These are phyloP conservation scores for Ferdinandea cuprea DNA, from an alignment of 2,888 invertebrate genomes.

Conservation along the genomic window DNA sequence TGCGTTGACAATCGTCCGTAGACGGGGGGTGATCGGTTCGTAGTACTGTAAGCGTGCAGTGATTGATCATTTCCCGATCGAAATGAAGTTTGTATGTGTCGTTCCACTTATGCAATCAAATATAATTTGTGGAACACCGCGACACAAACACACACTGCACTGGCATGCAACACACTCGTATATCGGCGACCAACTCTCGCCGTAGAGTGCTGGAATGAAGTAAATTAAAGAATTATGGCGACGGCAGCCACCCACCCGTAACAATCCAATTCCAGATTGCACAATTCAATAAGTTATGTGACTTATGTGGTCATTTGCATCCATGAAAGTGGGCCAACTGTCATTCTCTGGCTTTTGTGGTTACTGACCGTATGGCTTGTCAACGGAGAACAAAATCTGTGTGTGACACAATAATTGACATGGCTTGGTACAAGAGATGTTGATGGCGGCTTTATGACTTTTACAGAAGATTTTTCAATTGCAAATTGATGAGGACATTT, in stretches of 20 bases:
- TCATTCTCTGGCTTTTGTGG: constrained; percentile 55
- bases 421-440: constrained; percentile 2
- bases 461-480: not conserved
- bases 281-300: constrained; percentile 72
- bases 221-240: constrained; percentile 61
- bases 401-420: constrained; percentile 53
- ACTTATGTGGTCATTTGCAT: constrained; percentile 74
- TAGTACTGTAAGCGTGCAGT: constrained; percentile 1
- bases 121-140: constrained; percentile 29
- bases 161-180: not conserved
- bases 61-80: constrained; percentile 54
- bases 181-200: not conserved
- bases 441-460: not conserved
- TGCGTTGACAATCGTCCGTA: constrained; percentile 60
- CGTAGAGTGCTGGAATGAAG: constrained; percentile 30
- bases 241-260: constrained; percentile 69
- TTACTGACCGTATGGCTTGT: constrained; percentile 44
- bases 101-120: constrained; percentile 54
- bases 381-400: constrained; percentile 35
- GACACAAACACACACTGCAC: not conserved
- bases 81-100: constrained; percentile 18
- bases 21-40: not conserved
- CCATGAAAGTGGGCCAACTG: constrained; percentile 70
- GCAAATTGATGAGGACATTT: no score
- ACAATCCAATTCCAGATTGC: constrained; percentile 67